These are phyloP conservation scores for Drosophila cracens DNA, from an alignment of 2,888 invertebrate species.

Conservation along the genomic window DNA sequence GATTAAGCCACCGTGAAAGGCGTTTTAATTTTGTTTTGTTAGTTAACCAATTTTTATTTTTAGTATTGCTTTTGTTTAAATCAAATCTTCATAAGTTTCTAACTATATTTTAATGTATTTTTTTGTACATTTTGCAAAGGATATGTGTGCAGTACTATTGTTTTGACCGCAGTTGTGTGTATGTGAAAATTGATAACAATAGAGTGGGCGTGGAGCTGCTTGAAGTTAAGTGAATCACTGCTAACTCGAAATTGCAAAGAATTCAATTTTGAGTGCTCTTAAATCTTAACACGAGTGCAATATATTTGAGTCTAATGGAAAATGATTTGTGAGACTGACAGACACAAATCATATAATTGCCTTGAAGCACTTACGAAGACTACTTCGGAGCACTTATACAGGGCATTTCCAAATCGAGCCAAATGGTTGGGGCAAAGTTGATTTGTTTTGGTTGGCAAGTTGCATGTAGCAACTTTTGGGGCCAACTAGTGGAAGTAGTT, in stretches of 20 bases:
- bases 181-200: background rate
- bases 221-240: background rate
- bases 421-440: background rate
- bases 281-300: background rate
- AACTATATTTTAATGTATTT: background rate
- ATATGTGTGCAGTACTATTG: background rate
- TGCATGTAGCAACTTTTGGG: conserved; percentile 6
- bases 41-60: background rate
- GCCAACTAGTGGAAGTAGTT: conserved; percentile 1
- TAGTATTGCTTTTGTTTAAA: background rate
- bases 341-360: background rate
- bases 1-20: background rate
- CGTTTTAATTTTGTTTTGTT: background rate
- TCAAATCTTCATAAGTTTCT: background rate
- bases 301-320: background rate
- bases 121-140: background rate
- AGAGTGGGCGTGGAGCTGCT: background rate
- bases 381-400: background rate
- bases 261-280: background rate
- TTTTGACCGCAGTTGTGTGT: background rate
- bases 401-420: background rate
- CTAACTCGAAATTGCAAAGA: background rate
- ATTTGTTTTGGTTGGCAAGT: conserved; percentile 1
- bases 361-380: background rate
- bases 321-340: background rate